Percentiles rank a stretch among this genome's conserved stretches.
These are phyloP conservation scores for Euplagia quadripunctaria DNA, from an alignment of 2,888 invertebrate genomes.

Conservation along the genomic window DNA sequence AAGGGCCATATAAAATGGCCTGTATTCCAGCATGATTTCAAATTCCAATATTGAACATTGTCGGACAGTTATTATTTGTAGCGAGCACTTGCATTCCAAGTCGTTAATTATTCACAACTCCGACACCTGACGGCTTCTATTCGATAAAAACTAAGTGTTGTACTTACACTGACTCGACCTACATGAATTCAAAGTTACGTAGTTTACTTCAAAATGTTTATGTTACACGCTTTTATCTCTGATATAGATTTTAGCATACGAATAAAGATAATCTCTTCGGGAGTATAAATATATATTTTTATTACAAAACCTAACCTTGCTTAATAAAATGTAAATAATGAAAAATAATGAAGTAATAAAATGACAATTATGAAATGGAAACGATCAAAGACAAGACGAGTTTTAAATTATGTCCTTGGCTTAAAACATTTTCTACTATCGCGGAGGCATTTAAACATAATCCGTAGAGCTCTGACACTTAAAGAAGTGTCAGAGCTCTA, in stretches of 20 bases:
- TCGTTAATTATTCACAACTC: conserved; percentile 58
- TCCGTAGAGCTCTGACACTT: not conserved
- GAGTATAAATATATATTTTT: not conserved
- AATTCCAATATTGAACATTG: conserved; percentile 22
- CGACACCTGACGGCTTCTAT: conserved; percentile 51
- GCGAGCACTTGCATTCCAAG: conserved; percentile 36
- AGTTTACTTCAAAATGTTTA: not conserved
- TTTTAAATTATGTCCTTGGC: no score
- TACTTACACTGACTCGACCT: not conserved
- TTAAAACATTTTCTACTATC: no score
- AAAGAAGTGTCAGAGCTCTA: no score
- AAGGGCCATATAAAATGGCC: not conserved
- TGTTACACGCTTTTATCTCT: not conserved
- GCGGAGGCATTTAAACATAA: no score
- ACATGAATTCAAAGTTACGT: not conserved
- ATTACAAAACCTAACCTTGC: not conserved
- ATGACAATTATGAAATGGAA: no score
- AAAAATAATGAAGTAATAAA: no score
- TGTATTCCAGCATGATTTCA: not conserved
- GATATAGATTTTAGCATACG: not conserved
- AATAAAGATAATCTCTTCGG: not conserved
- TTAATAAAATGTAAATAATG: not conserved
- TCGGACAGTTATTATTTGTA: conserved; percentile 42
- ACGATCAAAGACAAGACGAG: no score
- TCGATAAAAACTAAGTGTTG: conserved; percentile 43